Conservation (phyloP, 2,113 vertebrate genomes). For the human (Homo sapiens) region GRCh38 chr15:45374001-45374500, state of each 20-base stretch:
- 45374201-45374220: conserved; percentile 38
- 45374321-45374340: conserved; percentile 20
- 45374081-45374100: conserved; percentile 3
- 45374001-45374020: neutral
- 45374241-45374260: neutral
- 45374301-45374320: conserved; percentile 42
- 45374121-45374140: neutral
- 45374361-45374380: conserved; percentile 43
- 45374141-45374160: conserved; percentile 40
- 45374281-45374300: conserved; percentile 47
- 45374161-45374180: conserved; percentile 1
- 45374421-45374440: conserved; percentile 33
- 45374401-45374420: conserved; percentile 32
- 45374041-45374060: conserved; percentile 10
- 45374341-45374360: neutral
- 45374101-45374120: conserved; percentile 30
- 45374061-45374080: conserved; percentile 37
- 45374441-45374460: neutral
- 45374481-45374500: conserved; percentile 35
- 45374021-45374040: neutral
- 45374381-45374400: neutral
- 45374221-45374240: conserved; percentile 12
- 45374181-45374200: conserved; percentile 12
- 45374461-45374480: conserved; percentile 14
- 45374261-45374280: conserved; percentile 20